Conservation (phyloP, 1,140 invertebrate genomes). For the Adelges cooleyi region DNA sequence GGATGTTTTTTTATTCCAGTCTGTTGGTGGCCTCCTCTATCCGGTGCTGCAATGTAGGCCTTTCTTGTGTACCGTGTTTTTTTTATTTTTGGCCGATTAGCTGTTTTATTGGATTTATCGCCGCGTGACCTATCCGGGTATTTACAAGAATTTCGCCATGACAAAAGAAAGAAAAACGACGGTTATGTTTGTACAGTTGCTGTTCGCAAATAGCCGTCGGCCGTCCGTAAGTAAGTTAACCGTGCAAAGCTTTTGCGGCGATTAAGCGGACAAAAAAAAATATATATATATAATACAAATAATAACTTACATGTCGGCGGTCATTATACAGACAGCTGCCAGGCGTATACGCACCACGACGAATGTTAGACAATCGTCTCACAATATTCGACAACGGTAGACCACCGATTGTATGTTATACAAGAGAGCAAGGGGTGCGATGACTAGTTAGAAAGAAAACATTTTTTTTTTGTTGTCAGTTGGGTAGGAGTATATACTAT, state of each 20-base stretch:
- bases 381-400: too few species aligned
- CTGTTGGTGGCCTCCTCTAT: background rate
- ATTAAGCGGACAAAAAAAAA: background rate
- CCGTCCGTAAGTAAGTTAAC: conserved; percentile 17
- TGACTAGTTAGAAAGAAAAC: too few species aligned
- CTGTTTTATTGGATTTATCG: conserved; percentile 23
- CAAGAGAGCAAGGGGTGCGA: too few species aligned
- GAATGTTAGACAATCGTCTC: too few species aligned
- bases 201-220: conserved; percentile 13
- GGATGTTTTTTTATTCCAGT: conserved; percentile 18
- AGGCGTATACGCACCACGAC: background rate
- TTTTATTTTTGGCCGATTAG: conserved; percentile 4
- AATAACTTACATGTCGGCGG: background rate
- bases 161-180: background rate
- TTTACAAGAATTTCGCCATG: conserved; percentile 9
- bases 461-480: too few species aligned
- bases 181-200: conserved; percentile 18
- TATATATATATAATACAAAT: too few species aligned
- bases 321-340: background rate
- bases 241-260: conserved; percentile 19
- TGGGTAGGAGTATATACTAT: too few species aligned
- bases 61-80: background rate
- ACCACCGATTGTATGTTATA: too few species aligned
- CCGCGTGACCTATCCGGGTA: conserved; percentile 2
- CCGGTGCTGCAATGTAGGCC: too few species aligned